phyloP scores from a whole-genome alignment of 2,113 vertebrate species.

The Helogale parvula region DNA sequence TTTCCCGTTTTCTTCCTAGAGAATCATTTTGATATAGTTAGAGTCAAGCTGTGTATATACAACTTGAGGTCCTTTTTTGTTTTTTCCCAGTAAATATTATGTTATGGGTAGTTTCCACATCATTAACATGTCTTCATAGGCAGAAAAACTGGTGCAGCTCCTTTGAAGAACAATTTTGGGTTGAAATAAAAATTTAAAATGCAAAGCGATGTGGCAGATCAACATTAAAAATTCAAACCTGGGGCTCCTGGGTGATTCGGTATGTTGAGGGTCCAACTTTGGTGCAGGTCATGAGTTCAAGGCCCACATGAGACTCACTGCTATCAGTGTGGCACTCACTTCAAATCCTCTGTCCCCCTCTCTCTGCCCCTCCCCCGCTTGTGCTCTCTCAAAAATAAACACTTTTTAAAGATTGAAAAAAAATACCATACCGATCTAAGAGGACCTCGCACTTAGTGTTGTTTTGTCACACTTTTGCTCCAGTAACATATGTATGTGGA shows the following conservation, averaged over 20 bases:
- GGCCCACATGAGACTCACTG: too few relatives aligned
- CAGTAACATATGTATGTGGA: background rate
- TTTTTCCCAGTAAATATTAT: background rate
- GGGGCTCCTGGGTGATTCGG: too few relatives aligned
- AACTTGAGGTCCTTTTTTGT: background rate
- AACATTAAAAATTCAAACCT: background rate
- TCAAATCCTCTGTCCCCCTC: too few relatives aligned
- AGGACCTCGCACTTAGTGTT: background rate
- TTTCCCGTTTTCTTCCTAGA: background rate
- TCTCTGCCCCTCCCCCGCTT: too few relatives aligned
- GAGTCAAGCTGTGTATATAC: background rate
- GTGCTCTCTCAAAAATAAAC: too few relatives aligned
- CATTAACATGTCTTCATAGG: background rate
- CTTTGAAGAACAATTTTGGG: background rate
- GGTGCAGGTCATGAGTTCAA: too few relatives aligned
- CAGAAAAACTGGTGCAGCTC: background rate
- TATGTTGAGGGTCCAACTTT: too few relatives aligned
- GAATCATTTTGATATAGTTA: background rate
- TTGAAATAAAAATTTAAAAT: background rate
- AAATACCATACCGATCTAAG: background rate
- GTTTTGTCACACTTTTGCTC: background rate
- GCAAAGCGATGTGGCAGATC: background rate
- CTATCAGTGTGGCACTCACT: too few relatives aligned
- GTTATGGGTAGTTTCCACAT: background rate
- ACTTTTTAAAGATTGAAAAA: background rate